Conservation (phyloP, 2,113 vertebrate species). For the Mustela lutreola region DNA sequence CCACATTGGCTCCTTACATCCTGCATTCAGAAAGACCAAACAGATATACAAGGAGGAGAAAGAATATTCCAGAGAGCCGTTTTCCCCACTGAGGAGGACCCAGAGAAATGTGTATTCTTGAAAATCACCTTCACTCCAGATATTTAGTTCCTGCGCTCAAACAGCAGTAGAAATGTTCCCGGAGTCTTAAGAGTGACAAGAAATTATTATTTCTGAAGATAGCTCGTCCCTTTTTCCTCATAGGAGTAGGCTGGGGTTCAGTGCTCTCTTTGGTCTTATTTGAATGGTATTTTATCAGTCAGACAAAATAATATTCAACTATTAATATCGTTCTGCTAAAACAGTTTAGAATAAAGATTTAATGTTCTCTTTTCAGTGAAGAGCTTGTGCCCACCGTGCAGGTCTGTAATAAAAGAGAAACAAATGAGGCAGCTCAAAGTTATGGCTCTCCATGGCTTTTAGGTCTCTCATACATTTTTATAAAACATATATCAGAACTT, state of each 20-base stretch:
- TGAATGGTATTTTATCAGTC: conserved; percentile 87
- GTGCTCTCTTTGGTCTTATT: conserved; percentile 85
- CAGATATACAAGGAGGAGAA: background rate
- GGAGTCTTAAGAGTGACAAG: conserved; percentile 58
- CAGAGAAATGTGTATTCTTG: conserved; percentile 57
- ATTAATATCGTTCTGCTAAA: conserved; percentile 88
- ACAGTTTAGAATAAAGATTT: conserved; percentile 90
- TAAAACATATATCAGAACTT: conserved; percentile 86
- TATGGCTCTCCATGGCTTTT: conserved; percentile 89
- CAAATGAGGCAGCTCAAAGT: conserved; percentile 88
- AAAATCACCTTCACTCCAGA: conserved; percentile 41
- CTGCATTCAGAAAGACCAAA: background rate
- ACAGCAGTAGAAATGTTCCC: conserved; percentile 54
- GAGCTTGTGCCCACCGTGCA: conserved; percentile 83
- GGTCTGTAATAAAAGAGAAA: conserved; percentile 87
- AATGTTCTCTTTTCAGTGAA: conserved; percentile 85
- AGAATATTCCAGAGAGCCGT: background rate
- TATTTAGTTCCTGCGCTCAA: background rate
- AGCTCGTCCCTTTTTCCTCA: conserved; percentile 61
- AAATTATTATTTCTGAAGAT: conserved; percentile 75
- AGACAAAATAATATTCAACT: conserved; percentile 88
- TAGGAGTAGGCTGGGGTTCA: conserved; percentile 78
- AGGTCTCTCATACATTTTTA: conserved; percentile 87
- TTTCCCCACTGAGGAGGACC: background rate
- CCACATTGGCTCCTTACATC: background rate